These are phyloP conservation scores for Muraenolepis orangiensis DNA, from an alignment of 2,797 vertebrate genomes.

Conservation along the genomic window DNA sequence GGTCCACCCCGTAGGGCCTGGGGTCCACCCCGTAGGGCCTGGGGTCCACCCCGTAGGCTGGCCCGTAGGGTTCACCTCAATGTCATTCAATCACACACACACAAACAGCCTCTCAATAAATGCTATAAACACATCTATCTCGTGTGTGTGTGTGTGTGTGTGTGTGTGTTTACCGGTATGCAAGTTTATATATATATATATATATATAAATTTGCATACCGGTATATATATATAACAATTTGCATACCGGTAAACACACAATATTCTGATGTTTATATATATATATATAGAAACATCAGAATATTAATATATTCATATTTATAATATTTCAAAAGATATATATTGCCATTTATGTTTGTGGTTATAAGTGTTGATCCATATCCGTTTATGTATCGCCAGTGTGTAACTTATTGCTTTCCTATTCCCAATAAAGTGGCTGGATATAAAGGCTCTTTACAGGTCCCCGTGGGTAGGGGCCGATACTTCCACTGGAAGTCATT, in stretches of 20 bases:
- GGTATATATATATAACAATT: constrained; percentile 12
- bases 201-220: constrained; percentile 15
- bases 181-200: not conserved
- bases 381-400: constrained; percentile 62
- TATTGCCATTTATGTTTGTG: constrained; percentile 40
- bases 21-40: not conserved
- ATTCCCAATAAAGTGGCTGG: constrained; percentile 73
- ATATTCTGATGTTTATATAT: too few relatives aligned
- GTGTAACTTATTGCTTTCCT: constrained; percentile 71
- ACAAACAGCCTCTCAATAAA: not conserved
- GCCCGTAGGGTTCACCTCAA: not conserved
- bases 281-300: too few relatives aligned
- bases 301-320: too few relatives aligned
- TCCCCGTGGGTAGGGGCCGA: constrained; percentile 63
- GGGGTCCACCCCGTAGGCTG: too few relatives aligned
- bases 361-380: constrained; percentile 63
- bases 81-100: not conserved
- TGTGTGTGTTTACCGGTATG: constrained; percentile 3
- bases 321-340: too few relatives aligned
- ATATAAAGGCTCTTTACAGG: constrained; percentile 73
- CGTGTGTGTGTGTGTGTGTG: not conserved
- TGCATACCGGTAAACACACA: too few relatives aligned
- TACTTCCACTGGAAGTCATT: constrained; percentile 62
- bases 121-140: not conserved
- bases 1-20: not conserved